Evolutionary conservation across 2,113 vertebrate species (phyloP).

Genomic region (pig (Sus scrofa)): DNA sequence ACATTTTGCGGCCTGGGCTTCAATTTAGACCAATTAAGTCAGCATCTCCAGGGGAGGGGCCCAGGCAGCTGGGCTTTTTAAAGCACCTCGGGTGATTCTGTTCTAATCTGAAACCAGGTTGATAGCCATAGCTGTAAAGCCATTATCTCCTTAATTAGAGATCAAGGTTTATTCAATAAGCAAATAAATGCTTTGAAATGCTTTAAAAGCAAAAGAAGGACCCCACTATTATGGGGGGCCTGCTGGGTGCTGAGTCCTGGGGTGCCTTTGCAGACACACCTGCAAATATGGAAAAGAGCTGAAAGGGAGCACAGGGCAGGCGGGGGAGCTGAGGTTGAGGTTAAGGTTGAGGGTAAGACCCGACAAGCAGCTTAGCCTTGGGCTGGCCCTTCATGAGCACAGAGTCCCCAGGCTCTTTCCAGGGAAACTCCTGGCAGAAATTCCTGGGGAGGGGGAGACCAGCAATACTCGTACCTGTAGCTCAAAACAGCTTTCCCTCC

Average conservation of each 20-base stretch:
- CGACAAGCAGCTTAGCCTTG: constrained; percentile 27
- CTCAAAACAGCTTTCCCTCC: not conserved
- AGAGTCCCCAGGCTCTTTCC: constrained; percentile 27
- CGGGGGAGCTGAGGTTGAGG: not conserved
- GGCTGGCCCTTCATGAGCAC: not conserved
- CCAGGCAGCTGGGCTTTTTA: not conserved
- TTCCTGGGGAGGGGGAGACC: constrained; percentile 28
- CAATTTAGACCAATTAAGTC: not conserved
- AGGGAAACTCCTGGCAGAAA: constrained; percentile 46
- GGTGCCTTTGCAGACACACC: not conserved
- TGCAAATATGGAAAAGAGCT: not conserved
- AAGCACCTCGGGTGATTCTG: not conserved
- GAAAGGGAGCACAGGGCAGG: not conserved
- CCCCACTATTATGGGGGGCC: not conserved
- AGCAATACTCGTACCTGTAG: constrained; percentile 2
- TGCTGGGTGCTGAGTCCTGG: not conserved
- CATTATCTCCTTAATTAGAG: constrained; percentile 39
- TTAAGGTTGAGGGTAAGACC: constrained; percentile 24
- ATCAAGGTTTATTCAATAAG: constrained; percentile 52
- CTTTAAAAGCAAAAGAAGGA: constrained; percentile 44
- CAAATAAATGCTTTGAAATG: constrained; percentile 39
- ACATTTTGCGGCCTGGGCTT: not conserved
- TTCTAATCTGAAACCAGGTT: constrained; percentile 41
- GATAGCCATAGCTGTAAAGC: constrained; percentile 1
- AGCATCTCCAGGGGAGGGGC: not conserved